phyloP scores from a whole-genome alignment of 1,140 invertebrate genomes.

The Drosophila asahinai region DNA sequence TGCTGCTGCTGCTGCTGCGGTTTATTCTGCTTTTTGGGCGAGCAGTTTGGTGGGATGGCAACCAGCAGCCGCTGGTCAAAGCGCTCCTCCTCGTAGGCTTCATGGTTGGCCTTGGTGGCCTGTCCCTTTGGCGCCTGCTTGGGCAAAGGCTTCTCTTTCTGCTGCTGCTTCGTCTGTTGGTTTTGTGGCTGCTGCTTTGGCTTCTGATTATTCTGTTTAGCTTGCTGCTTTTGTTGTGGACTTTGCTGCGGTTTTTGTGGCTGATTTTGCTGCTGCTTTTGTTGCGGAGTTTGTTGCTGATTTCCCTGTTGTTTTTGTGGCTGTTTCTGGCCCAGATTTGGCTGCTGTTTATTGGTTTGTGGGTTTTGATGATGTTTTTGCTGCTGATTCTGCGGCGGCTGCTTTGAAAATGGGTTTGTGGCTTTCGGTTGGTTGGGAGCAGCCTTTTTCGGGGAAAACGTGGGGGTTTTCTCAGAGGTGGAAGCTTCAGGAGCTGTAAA shows the following conservation, averaged over 20 bases:
- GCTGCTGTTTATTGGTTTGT: conserved; percentile 9
- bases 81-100: conserved; percentile 53
- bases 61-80: conserved; percentile 67
- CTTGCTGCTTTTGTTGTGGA: conserved; percentile 2
- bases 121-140: conserved; percentile 20
- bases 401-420: neutral
- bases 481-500: neutral
- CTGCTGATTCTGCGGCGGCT: conserved; percentile 9
- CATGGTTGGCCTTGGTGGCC: conserved; percentile 27
- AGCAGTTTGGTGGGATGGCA: conserved; percentile 58
- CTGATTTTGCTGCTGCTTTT: conserved; percentile 4
- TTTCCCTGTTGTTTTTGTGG: neutral
- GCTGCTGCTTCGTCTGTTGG: conserved; percentile 21
- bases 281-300: conserved; percentile 1
- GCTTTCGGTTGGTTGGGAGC: neutral
- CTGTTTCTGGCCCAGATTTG: conserved; percentile 3
- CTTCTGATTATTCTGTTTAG: conserved; percentile 30
- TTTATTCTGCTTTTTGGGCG: conserved; percentile 33
- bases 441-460: neutral
- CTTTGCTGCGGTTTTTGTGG: conserved; percentile 2
- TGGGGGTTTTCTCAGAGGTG: neutral
- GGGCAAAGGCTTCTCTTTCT: conserved; percentile 22
- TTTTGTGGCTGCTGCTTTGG: conserved; percentile 21
- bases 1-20: conserved; percentile 24
- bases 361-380: conserved; percentile 9